phyloP scores from a whole-genome alignment of 2,888 invertebrate species.

The Hyles lineata region DNA sequence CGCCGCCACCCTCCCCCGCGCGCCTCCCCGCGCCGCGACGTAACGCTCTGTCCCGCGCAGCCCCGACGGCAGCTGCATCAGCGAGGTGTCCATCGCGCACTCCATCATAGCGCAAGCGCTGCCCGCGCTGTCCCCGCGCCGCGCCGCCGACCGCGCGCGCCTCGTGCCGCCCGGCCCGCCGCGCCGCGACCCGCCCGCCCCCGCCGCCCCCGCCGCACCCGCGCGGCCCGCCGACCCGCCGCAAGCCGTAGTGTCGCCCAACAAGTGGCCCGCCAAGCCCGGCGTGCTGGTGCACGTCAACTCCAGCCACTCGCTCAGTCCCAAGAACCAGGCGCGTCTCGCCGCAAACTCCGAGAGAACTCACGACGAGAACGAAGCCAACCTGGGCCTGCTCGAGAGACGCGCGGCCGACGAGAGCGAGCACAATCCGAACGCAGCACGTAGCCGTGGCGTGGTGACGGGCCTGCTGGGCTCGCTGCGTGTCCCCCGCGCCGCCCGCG shows the following conservation, averaged over 20 bases:
- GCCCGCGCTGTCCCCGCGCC: constrained; percentile 77
- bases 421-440: constrained; percentile 40
- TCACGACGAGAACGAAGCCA: constrained; percentile 52
- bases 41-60: constrained; percentile 51
- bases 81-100: constrained; percentile 82
- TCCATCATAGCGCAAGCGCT: constrained; percentile 84
- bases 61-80: constrained; percentile 83
- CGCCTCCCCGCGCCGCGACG: neutral
- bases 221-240: constrained; percentile 45
- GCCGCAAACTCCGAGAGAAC: constrained; percentile 58
- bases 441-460: constrained; percentile 67
- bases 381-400: constrained; percentile 73
- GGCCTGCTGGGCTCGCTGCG: constrained; percentile 71
- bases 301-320: constrained; percentile 90
- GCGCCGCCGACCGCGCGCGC: constrained; percentile 78
- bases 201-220: constrained; percentile 74
- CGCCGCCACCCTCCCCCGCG: neutral
- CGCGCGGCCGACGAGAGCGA: constrained; percentile 38
- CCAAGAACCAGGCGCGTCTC: constrained; percentile 79
- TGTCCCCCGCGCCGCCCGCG: constrained; percentile 65
- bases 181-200: constrained; percentile 65
- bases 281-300: constrained; percentile 95
- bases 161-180: constrained; percentile 55
- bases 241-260: constrained; percentile 59
- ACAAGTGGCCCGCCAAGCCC: constrained; percentile 76